Evolutionary conservation across 2,113 vertebrate genomes (phyloP).

Genomic region (Hippocampus mohnikei): DNA sequence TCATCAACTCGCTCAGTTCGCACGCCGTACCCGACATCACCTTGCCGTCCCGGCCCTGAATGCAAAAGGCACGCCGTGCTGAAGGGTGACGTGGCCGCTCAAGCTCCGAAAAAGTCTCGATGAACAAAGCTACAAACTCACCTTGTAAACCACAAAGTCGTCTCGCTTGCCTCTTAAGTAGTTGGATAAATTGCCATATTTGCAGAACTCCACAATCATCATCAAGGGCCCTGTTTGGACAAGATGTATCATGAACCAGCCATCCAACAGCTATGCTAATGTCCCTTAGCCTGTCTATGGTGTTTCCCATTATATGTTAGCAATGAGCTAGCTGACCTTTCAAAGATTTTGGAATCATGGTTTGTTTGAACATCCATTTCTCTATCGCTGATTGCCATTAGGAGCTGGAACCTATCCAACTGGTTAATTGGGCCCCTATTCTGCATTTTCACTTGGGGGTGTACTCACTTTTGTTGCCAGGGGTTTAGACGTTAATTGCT

Average conservation of each 20-base stretch:
- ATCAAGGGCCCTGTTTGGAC: slow-evolving; percentile 80
- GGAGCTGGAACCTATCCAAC: too few relatives aligned
- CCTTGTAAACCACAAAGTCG: slow-evolving; percentile 89
- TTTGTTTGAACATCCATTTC: too few relatives aligned
- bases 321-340: not conserved
- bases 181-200: slow-evolving; percentile 90
- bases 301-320: not conserved
- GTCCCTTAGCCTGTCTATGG: not conserved
- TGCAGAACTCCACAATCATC: slow-evolving; percentile 95
- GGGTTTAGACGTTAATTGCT: not conserved
- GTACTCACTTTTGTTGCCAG: not conserved
- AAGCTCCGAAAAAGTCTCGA: not conserved
- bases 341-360: too few relatives aligned
- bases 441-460: not conserved
- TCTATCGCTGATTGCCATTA: too few relatives aligned
- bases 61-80: slow-evolving; percentile 2
- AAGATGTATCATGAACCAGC: not conserved
- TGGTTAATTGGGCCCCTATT: too few relatives aligned
- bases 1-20: slow-evolving; percentile 85
- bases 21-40: slow-evolving; percentile 75
- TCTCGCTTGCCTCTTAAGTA: slow-evolving; percentile 84
- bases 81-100: not conserved
- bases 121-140: slow-evolving; percentile 41
- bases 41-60: slow-evolving; percentile 79
- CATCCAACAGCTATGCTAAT: not conserved